Evolutionary conservation across 2,888 invertebrate genomes (phyloP).

Genomic region (Melinaea menophilus): DNA sequence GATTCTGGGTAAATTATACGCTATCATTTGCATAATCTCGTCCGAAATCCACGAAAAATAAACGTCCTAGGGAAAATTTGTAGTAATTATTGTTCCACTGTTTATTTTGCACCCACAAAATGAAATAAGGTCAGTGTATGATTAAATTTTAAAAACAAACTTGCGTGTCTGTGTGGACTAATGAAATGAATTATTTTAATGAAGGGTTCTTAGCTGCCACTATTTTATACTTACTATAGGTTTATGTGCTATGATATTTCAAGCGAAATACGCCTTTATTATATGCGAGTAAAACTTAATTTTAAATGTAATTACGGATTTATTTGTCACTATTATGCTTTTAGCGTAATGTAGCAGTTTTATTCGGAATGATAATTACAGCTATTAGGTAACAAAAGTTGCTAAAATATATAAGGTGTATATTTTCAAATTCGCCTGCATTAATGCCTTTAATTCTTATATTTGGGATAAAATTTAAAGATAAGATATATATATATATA

Average conservation of each 20-base stretch:
- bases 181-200: conserved; percentile 70
- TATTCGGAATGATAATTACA: conserved; percentile 39
- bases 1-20: conserved; percentile 22
- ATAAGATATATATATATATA: no score
- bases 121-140: conserved; percentile 39
- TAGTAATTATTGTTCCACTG: conserved; percentile 31
- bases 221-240: conserved; percentile 30
- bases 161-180: conserved; percentile 59
- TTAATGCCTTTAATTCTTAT: not conserved
- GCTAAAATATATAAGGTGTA: conserved; percentile 24
- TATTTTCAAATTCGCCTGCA: conserved; percentile 16
- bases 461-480: no score
- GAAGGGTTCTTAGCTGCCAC: conserved; percentile 44
- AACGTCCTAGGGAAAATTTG: conserved; percentile 21
- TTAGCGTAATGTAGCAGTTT: conserved; percentile 27
- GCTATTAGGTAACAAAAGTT: conserved; percentile 46
- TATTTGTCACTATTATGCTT: conserved; percentile 23
- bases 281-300: conserved; percentile 3
- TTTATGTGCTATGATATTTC: conserved; percentile 15
- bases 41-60: conserved; percentile 26
- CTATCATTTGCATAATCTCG: conserved; percentile 30
- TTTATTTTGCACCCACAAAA: conserved; percentile 30
- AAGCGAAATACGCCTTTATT: conserved; percentile 12
- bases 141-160: conserved; percentile 61
- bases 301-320: conserved; percentile 1